Evolutionary conservation across 2,888 invertebrate species (phyloP), one percentile per base, ranked within the genome.

Genomic region (Agrochola lychnidis): DNA sequence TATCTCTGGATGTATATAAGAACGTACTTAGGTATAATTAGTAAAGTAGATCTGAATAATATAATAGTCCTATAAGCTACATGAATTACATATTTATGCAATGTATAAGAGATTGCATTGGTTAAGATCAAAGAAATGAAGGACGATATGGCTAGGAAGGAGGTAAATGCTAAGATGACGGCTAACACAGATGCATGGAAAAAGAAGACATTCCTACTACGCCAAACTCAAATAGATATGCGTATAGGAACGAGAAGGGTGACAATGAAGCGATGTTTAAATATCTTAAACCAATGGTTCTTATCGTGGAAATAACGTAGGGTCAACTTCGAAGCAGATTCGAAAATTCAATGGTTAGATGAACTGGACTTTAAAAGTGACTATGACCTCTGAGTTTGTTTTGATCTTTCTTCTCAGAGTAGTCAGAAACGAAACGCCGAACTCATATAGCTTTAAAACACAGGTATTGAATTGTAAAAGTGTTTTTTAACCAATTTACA

Each of bases 1-100:
- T 68, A 69, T 25, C n/a, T 22, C n/a, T 61, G 51, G n/a, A 69
- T 69, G 19, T 22, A 36, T 61, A 53, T 36, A 76, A 40, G 25
- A 48, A 75, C 25, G 36, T 64, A 51, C 2, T 6, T 48, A 64
- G 62, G 25, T 64, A 56, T 75, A 48, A 48, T 53, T 36, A 36
- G 25, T 25, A 22, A 48, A 75, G 30, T 51, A 7, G n/a, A 42
- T 59, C n/a, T 67, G 25, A 59, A 56, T 66, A 25, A 22, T 61
- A 4, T 25, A 51, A 36, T 40, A n/a, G 16, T 6, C 5, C 0
- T 22, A n/a, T 42, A 1, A 51, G 22, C 36, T 22, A 25, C 6
- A 42, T 57, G 22, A 51, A 40, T 40, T 10, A 67, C 6, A 22
- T 16, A 51, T 6, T 9, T 25, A 12, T 36, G 7, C 6, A 40